Percentiles rank a stretch among this genome's conserved stretches.
Evolutionary conservation across 2,888 invertebrate genomes (phyloP).

Genomic region (Cryptophagus acutangulus): DNA sequence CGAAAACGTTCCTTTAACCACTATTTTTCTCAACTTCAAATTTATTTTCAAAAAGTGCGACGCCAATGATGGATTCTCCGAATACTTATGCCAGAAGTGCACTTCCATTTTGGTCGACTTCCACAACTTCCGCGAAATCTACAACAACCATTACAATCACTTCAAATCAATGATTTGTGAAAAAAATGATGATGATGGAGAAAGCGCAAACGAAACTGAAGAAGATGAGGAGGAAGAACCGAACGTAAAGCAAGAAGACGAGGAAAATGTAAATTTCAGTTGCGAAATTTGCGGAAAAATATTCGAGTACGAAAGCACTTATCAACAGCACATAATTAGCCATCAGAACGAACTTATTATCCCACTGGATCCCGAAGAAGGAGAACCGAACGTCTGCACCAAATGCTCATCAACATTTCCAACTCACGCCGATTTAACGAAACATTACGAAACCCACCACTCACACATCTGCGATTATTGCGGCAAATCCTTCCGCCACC

Average conservation of each 20-base stretch:
- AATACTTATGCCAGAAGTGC: conserved; percentile 22
- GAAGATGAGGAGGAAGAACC: conserved; percentile 6
- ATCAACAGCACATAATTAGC: background rate
- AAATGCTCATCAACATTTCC: conserved; percentile 17
- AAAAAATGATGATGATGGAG: conserved; percentile 9
- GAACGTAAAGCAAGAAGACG: background rate
- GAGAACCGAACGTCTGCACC: background rate
- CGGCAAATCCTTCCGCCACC: too few species aligned
- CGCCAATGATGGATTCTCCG: conserved; percentile 17
- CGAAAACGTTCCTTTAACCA: conserved; percentile 5
- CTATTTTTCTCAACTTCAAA: conserved; percentile 4
- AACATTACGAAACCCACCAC: conserved; percentile 24
- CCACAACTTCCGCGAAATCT: conserved; percentile 23
- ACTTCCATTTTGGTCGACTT: conserved; percentile 23
- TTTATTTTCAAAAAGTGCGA: background rate
- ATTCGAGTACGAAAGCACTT: background rate
- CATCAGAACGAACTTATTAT: too few species aligned
- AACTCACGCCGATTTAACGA: conserved; percentile 13
- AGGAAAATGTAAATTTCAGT: conserved; percentile 6
- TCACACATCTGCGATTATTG: conserved; percentile 27
- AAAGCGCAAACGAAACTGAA: background rate
- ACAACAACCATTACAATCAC: conserved; percentile 20
- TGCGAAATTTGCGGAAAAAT: conserved; percentile 10
- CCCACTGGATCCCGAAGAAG: background rate
- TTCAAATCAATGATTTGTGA: conserved; percentile 1